These are phyloP conservation scores for Dasypogon diadema DNA, from an alignment of 2,888 invertebrate genomes.

Conservation along the genomic window DNA sequence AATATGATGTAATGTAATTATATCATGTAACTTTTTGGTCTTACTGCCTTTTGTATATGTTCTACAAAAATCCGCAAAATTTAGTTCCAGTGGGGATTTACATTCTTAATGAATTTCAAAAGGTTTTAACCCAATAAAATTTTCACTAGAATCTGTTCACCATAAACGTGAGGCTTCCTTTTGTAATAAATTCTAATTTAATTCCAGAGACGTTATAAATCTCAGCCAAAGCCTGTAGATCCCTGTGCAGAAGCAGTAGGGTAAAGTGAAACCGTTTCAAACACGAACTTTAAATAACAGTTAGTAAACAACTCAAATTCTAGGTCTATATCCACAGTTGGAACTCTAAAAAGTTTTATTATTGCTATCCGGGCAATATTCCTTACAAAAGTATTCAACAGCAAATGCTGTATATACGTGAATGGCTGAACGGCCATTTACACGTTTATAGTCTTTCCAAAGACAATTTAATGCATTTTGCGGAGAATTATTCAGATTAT, in stretches of 20 bases:
- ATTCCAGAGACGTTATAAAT: background rate
- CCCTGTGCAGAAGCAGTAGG: background rate
- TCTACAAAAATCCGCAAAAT: no score
- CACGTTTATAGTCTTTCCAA: constrained; percentile 45
- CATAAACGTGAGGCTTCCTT: no score
- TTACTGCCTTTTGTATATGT: no score
- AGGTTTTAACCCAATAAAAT: no score
- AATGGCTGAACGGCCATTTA: constrained; percentile 34
- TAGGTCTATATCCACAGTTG: background rate
- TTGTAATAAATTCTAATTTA: no score
- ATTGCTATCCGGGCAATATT: background rate
- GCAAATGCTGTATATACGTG: background rate
- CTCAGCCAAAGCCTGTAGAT: background rate
- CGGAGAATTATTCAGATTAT: constrained; percentile 34
- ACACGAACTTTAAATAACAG: constrained; percentile 10
- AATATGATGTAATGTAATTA: no score
- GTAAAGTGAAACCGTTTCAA: constrained; percentile 6
- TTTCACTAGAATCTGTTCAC: no score
- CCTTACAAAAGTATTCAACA: background rate
- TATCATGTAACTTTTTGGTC: no score
- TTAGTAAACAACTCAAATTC: constrained; percentile 1
- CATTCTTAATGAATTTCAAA: no score
- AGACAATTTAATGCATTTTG: constrained; percentile 52
- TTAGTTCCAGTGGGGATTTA: no score
- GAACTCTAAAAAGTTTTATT: background rate